Evolutionary conservation across 2,888 invertebrate species (phyloP), one percentile per base, ranked within the genome.

Genomic region (Hydrotaea cyrtoneurina): DNA sequence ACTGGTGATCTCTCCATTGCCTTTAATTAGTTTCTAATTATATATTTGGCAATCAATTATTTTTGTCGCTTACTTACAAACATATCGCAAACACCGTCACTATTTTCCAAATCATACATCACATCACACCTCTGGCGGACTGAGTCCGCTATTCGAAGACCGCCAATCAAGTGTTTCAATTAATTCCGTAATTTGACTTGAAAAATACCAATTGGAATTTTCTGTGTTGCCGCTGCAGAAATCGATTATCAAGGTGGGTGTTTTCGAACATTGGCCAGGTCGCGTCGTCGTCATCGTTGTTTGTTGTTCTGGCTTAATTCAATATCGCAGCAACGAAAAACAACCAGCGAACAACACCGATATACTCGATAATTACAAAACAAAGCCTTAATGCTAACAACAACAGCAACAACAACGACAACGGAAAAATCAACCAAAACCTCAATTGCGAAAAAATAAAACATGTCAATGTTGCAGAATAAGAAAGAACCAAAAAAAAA

Each of bases 391-490:
- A 39, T 13, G 15, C 2, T 17, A 2, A 7, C n/a, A n/a, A n/a
- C n/a, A n/a, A n/a, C n/a, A n/a, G n/a, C n/a, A 31, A 43, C 43
- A 69, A 15, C 46, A 50, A 23, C 1, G 55, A 31, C 7, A 31
- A n/a, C n/a, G 10, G 21, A 50, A 69, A 23, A 19, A 23, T 23
- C 23, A 23, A 69, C 50, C 50, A 26, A 71, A 71, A 69, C 8
- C 21, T 0, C 0, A 46, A 53, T 39, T 39, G 39, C 53, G 55
- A 55, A 11, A 59, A 59, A 11, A 71, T 21, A 71, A 26, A 71
- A 75, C 57, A 57, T 75, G 80, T 59, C 75, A 69, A 75, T 59
- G 59, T 71, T 57, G 57, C 19, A 64, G 17, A 55, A 59, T 59
- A 23, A 10, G 8, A 43, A 43, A 43, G 0, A 21, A n/a, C 13